A percentile compares a stretch with the other conserved stretches of the same genome.
These are phyloP conservation scores for Fregata magnificens DNA, from an alignment of 2,113 vertebrate genomes.

Conservation along the genomic window DNA sequence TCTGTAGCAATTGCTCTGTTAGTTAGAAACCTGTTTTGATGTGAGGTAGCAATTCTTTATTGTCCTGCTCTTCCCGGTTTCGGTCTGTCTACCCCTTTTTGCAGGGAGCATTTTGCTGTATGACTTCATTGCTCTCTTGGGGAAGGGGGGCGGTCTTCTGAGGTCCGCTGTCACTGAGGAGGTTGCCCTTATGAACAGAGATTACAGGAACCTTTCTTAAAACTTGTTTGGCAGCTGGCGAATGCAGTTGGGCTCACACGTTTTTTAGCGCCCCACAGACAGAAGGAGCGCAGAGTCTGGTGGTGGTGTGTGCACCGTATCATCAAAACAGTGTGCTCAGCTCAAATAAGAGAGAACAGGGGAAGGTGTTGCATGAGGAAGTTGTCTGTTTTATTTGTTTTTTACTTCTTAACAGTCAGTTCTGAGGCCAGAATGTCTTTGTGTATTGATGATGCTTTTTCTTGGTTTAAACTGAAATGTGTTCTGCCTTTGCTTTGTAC, in stretches of 20 bases:
- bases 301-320: rapidly evolving
- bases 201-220: background rate
- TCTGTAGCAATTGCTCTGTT: background rate
- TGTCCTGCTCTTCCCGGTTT: background rate
- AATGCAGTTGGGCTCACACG: background rate
- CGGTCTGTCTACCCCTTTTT: background rate
- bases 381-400: background rate
- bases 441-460: background rate
- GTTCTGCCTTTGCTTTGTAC: background rate
- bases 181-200: rapidly evolving
- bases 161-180: background rate
- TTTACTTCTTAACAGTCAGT: background rate
- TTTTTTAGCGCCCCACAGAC: background rate
- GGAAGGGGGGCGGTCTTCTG: background rate
- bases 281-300: background rate
- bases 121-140: background rate
- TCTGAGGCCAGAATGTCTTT: background rate
- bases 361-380: background rate
- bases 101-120: background rate
- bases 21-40: background rate
- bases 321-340: rapidly evolving
- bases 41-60: background rate
- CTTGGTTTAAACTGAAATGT: background rate
- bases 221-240: background rate
- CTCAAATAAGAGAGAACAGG: background rate